Evolutionary conservation across 1,140 invertebrate species (phyloP).

Genomic region (Protaetia brevitarsis): DNA sequence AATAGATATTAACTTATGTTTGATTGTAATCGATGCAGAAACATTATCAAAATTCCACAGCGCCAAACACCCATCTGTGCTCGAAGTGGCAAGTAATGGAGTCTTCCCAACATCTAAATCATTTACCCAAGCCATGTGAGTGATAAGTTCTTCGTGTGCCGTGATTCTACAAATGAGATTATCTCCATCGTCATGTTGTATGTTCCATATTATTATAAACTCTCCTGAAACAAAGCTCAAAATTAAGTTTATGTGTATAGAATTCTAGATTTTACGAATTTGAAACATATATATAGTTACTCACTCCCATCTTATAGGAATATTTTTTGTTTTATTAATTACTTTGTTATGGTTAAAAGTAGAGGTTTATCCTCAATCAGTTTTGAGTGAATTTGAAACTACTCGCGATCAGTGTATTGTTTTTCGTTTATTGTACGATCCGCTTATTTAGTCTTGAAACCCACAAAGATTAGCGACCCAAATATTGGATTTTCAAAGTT

Average conservation of each 20-base stretch:
- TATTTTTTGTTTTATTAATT: too few species aligned
- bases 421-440: too few species aligned
- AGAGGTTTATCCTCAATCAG: too few species aligned
- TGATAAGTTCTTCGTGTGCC: constrained; percentile 40
- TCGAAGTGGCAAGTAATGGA: constrained; percentile 38
- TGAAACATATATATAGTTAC: too few species aligned
- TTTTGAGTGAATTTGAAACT: too few species aligned
- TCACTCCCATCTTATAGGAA: too few species aligned
- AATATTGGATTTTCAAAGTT: too few species aligned
- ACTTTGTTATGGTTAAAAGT: too few species aligned
- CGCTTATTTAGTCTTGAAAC: too few species aligned
- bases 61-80: constrained; percentile 41
- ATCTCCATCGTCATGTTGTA: constrained; percentile 40
- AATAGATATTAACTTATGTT: constrained; percentile 35
- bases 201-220: constrained; percentile 44
- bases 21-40: constrained; percentile 30
- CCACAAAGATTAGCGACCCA: too few species aligned
- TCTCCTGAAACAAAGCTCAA: constrained; percentile 31
- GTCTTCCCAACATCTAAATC: constrained; percentile 37
- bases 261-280: too few species aligned
- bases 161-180: constrained; percentile 32
- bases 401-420: too few species aligned
- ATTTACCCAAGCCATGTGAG: constrained; percentile 40
- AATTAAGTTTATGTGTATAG: not conserved
- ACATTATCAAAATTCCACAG: constrained; percentile 40